Conservation (phyloP, 2,888 invertebrate genomes). For the Petrophora chlorosata region DNA sequence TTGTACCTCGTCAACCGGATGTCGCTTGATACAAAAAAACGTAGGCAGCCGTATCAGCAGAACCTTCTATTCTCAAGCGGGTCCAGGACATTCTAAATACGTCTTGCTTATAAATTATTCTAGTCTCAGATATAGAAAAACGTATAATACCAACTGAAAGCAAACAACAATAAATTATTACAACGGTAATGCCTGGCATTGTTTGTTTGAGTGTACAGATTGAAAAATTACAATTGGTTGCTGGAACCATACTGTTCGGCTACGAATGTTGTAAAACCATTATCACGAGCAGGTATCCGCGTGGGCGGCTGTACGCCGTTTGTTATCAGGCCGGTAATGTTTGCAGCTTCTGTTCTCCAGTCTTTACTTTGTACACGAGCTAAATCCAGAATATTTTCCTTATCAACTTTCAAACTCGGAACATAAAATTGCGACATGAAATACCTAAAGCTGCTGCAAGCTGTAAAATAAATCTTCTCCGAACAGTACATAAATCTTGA, state of each 20-base stretch:
- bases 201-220: conserved; percentile 23
- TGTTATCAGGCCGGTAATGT: conserved; percentile 11
- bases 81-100: too few species aligned
- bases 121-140: conserved; percentile 14
- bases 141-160: conserved; percentile 24
- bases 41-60: too few species aligned
- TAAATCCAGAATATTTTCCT: not conserved
- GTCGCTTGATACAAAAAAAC: too few species aligned
- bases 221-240: conserved; percentile 18
- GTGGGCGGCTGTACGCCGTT: conserved; percentile 4
- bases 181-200: conserved; percentile 22
- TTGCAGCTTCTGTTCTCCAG: conserved; percentile 5
- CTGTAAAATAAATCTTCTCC: conserved; percentile 2
- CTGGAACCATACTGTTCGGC: not conserved
- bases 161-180: conserved; percentile 27
- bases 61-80: too few species aligned
- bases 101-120: too few species aligned
- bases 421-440: not conserved
- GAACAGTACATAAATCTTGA: conserved; percentile 7
- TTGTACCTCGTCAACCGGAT: conserved; percentile 8
- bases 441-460: not conserved
- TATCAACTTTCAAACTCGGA: not conserved
- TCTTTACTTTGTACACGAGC: not conserved
- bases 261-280: not conserved
- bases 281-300: not conserved